Evolutionary conservation across 2,888 invertebrate species (phyloP).

Genomic region (Capitulum mitella): DNA sequence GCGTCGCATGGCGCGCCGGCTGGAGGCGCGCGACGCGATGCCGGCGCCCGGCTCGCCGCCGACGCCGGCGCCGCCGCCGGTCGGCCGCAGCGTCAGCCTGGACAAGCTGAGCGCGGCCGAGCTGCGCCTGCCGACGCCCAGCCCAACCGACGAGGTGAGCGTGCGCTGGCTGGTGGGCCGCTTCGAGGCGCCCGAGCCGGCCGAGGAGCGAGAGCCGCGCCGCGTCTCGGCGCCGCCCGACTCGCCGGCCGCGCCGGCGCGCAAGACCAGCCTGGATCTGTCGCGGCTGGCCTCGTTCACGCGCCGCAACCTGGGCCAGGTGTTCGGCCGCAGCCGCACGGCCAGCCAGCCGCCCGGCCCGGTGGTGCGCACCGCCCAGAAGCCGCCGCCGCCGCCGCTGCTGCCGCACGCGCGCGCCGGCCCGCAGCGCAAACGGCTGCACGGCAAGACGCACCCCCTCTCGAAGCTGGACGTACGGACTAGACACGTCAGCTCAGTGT

Average conservation of each 20-base stretch:
- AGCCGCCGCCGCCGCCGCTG: conserved; percentile 11
- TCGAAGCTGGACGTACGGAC: conserved; percentile 59
- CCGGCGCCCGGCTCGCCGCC: conserved; percentile 3
- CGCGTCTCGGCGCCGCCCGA: neutral
- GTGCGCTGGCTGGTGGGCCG: conserved; percentile 47
- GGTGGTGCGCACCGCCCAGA: conserved; percentile 23
- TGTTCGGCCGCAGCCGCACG: conserved; percentile 5
- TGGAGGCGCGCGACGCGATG: neutral
- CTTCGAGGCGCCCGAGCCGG: conserved; percentile 28
- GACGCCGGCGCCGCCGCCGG: neutral
- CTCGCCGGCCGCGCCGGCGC: conserved; percentile 42
- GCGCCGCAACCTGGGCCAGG: neutral
- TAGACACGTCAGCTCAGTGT: conserved; percentile 28
- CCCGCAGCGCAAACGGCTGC: conserved; percentile 62
- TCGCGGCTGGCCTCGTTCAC: conserved; percentile 25
- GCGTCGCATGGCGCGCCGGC: conserved; percentile 12
- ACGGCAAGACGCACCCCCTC: conserved; percentile 86
- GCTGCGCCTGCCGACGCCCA: conserved; percentile 30
- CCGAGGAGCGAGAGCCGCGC: neutral
- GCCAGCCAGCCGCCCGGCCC: conserved; percentile 8
- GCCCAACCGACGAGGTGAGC: conserved; percentile 41
- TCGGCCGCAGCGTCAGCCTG: conserved; percentile 27
- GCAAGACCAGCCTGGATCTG: conserved; percentile 42
- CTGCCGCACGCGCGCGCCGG: neutral
- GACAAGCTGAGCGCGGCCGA: conserved; percentile 37